Percentiles rank a stretch among this genome's conserved stretches.
Evolutionary conservation across 2,888 invertebrate species (phyloP).

Genomic region (Dynastes hyllus): DNA sequence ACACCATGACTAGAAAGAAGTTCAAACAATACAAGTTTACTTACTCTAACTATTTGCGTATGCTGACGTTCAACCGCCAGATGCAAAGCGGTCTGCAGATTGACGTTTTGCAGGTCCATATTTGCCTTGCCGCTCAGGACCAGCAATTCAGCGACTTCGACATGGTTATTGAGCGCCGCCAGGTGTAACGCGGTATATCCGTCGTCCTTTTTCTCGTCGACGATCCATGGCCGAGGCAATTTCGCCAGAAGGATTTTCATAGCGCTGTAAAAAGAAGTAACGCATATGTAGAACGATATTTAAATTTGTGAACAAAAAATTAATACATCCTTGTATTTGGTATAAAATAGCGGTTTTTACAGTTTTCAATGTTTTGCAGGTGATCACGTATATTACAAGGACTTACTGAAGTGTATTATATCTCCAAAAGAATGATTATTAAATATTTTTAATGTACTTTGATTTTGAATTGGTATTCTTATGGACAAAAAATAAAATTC

Average conservation of each 20-base stretch:
- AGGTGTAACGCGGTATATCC: constrained; percentile 97
- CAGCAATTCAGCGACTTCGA: constrained; percentile 94
- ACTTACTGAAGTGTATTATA: too few species aligned
- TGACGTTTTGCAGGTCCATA: constrained; percentile 96
- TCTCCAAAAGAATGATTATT: too few species aligned
- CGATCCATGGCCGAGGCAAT: constrained; percentile 96
- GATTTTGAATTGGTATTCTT: too few species aligned
- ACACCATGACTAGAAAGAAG: too few species aligned
- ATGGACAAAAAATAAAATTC: too few species aligned
- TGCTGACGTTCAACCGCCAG: constrained; percentile 97
- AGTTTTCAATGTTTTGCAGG: too few species aligned
- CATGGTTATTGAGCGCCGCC: constrained; percentile 97
- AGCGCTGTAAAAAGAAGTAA: constrained; percentile 77
- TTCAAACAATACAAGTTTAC: constrained; percentile 57
- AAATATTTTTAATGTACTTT: too few species aligned
- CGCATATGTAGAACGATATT: not conserved
- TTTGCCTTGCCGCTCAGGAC: constrained; percentile 92
- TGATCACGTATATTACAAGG: too few species aligned
- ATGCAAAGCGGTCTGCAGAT: constrained; percentile 93
- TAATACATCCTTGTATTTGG: too few species aligned
- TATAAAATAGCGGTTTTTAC: too few species aligned
- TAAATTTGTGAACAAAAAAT: too few species aligned
- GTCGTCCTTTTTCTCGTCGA: constrained; percentile 99
- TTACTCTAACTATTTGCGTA: constrained; percentile 95
- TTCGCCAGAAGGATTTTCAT: constrained; percentile 96